These are phyloP conservation scores for Mustela lutreola DNA, from an alignment of 2,113 vertebrate species.

Conservation along the genomic window DNA sequence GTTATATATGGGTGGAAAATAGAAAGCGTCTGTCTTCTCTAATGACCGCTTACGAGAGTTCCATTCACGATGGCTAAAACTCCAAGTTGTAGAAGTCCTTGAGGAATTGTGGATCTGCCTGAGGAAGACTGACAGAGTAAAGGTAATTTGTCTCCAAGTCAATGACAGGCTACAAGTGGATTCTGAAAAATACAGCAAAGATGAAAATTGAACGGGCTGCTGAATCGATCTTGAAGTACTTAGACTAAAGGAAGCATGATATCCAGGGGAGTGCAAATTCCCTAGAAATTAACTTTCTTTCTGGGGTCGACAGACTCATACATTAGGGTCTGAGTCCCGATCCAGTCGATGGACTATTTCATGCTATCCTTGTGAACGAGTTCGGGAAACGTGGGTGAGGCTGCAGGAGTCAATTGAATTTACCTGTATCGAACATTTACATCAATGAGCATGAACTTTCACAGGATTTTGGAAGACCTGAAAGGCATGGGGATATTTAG, in stretches of 20 bases:
- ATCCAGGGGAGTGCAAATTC: neutral
- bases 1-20: neutral
- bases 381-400: neutral
- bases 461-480: neutral
- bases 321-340: neutral
- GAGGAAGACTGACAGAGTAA: neutral
- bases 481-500: neutral
- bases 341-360: neutral
- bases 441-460: neutral
- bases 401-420: neutral
- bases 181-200: neutral
- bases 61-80: neutral
- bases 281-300: slow-evolving; percentile 30
- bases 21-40: neutral
- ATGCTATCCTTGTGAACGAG: neutral
- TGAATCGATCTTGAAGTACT: neutral
- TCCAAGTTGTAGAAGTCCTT: neutral
- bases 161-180: neutral
- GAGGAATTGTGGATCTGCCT: neutral
- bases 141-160: slow-evolving; percentile 17
- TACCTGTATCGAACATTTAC: neutral
- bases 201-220: neutral
- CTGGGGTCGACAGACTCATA: neutral
- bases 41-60: neutral
- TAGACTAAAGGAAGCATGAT: slow-evolving; percentile 1